Conservation (phyloP, 1,140 invertebrate species). For the Drosophila albomicans region DNA sequence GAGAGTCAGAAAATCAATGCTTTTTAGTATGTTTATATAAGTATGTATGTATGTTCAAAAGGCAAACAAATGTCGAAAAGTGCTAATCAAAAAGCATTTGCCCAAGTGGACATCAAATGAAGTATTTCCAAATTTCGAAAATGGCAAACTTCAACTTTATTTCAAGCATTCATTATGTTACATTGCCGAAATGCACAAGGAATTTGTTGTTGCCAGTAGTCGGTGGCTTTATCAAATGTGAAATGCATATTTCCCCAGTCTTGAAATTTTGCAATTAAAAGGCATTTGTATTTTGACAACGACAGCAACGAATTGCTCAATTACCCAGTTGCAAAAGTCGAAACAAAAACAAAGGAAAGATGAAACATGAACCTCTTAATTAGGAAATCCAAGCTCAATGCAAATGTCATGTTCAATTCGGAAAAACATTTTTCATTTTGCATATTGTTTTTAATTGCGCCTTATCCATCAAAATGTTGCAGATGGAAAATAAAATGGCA, state of each 20-base stretch:
- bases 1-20: slow-evolving; percentile 61
- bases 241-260: not conserved
- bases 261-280: slow-evolving; percentile 21
- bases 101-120: not conserved
- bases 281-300: slow-evolving; percentile 30
- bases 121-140: not conserved
- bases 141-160: not conserved
- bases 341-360: slow-evolving; percentile 38
- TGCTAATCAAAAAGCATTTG: not conserved
- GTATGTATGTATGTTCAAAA: not conserved
- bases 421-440: slow-evolving; percentile 61
- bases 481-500: not conserved
- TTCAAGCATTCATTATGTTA: slow-evolving; percentile 17
- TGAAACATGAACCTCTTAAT: slow-evolving; percentile 49
- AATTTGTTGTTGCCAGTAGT: not conserved
- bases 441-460: slow-evolving; percentile 65
- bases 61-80: not conserved
- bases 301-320: slow-evolving; percentile 24
- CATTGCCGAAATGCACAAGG: slow-evolving; percentile 10
- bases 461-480: slow-evolving; percentile 44
- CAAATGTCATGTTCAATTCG: slow-evolving; percentile 70
- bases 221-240: slow-evolving; percentile 6
- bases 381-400: slow-evolving; percentile 45
- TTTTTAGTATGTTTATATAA: no score
- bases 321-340: not conserved